Conservation (phyloP, 2,797 vertebrate genomes). For the Notamacropus eugenii region DNA sequence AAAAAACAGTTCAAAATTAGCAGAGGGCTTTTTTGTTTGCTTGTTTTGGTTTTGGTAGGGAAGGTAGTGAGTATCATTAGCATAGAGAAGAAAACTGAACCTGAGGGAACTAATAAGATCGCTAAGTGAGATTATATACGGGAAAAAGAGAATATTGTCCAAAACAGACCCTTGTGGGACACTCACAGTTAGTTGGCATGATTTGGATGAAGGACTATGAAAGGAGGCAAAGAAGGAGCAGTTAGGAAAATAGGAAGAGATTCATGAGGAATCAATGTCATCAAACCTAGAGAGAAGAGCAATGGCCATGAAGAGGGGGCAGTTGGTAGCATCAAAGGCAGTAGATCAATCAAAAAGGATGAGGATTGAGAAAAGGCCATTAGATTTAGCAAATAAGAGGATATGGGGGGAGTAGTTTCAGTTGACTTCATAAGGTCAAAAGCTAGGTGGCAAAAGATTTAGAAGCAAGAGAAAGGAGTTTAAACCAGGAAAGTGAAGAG, state of each 20-base stretch:
- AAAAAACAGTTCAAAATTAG: no score
- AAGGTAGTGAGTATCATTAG: background rate
- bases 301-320: no score
- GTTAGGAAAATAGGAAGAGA: background rate
- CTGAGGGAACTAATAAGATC: background rate
- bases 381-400: no score
- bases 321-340: no score
- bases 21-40: background rate
- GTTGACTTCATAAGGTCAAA: no score
- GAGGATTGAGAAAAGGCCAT: no score
- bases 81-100: background rate
- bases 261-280: background rate
- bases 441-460: no score
- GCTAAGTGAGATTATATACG: background rate
- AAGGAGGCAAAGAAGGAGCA: background rate
- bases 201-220: background rate
- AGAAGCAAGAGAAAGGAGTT: no score
- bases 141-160: background rate
- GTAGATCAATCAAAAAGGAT: no score
- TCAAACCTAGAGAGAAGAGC: background rate
- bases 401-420: no score
- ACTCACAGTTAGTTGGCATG: background rate
- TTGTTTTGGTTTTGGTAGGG: background rate
- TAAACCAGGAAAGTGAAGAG: no score
- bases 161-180: background rate